Base-by-base conservation (phyloP, 2,888 invertebrate genomes). In the Drosophila kuntzei region DNA sequence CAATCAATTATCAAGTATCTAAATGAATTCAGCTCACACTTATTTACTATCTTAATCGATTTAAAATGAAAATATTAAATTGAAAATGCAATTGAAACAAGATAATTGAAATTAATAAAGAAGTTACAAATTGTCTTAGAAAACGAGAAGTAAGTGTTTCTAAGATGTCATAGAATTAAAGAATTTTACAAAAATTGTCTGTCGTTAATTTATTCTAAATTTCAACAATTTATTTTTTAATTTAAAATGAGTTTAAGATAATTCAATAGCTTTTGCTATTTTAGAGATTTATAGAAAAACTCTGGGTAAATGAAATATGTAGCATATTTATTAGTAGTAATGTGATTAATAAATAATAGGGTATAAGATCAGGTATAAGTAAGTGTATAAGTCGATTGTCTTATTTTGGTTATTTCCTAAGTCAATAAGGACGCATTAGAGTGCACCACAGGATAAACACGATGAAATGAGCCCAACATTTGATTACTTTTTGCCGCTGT, bases 401-500 rank as follows among this genome's bases (percentile, higher is more conserved):
- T 41, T 18, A 25, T n/a, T n/a, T n/a, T n/a, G 29, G 60, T 34
- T 61, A 39, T 68, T 49, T 22, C 27, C 61, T 39, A 5, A 66
- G 67, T 54, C 59, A 73, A 59, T 59, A 65, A 50, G 37, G 25
- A 12, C 18, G 44, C 74, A 55, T 50, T 60, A 14, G 54, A 57
- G 41, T 68, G 46, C 50, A 68, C 55, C 59, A 39, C 54, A 44
- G 37, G 41, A 59, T 41, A 54, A 77, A 51, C 50, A 58, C 39
- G 60, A 25, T 44, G 73, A 77, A 68, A 76, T 79, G 75, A 63
- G 75, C 54, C 62, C 62, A 76, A 79, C 55, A 77, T 79, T 77
- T 77, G 80, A 77, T 80, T 80, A 80, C 80, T 67, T 80, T 74
- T 67, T 64, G 57, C 53, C 47, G 43, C 39, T 47, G 55, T n/a